Conservation (phyloP, 2,113 vertebrate genomes). For the Vulpes ferrilata region DNA sequence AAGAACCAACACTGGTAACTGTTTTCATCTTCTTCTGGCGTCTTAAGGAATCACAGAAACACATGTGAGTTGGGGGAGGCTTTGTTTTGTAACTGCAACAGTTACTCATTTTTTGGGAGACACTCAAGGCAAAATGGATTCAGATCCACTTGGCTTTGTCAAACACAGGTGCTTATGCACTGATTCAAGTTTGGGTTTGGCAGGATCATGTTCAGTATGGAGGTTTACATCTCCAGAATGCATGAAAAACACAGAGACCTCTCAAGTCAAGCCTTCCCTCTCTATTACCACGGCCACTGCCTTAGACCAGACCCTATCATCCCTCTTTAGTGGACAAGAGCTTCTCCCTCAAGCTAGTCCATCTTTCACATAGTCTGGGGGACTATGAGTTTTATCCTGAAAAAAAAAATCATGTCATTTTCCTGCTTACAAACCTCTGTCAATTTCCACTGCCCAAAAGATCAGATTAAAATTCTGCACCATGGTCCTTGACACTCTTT, state of each 20-base stretch:
- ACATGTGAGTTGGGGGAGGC: slow-evolving; percentile 76
- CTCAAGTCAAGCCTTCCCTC: not conserved
- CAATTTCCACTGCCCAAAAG: slow-evolving; percentile 35
- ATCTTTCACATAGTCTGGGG: not conserved
- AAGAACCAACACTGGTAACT: slow-evolving; percentile 70
- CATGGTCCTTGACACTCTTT: not conserved
- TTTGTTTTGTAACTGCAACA: slow-evolving; percentile 77
- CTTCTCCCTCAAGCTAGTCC: not conserved
- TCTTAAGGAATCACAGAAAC: slow-evolving; percentile 70
- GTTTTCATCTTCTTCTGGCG: slow-evolving; percentile 68
- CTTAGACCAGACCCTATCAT: not conserved
- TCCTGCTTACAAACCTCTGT: not conserved
- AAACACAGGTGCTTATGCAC: slow-evolving; percentile 60
- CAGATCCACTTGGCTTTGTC: slow-evolving; percentile 48
- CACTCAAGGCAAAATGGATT: slow-evolving; percentile 50
- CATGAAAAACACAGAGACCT: not conserved
- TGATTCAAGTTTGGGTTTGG: slow-evolving; percentile 58
- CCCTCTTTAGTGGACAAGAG: not conserved
- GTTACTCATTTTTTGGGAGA: slow-evolving; percentile 62
- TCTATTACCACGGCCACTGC: not conserved
- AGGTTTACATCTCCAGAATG: slow-evolving; percentile 17
- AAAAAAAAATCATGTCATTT: not conserved
- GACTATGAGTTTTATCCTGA: not conserved
- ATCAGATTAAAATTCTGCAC: not conserved
- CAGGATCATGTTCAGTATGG: slow-evolving; percentile 2